A percentile compares a stretch with the other conserved stretches of the same genome.
Evolutionary conservation across 2,888 invertebrate genomes (phyloP).

Genomic region (Tolmerus cingulatus): DNA sequence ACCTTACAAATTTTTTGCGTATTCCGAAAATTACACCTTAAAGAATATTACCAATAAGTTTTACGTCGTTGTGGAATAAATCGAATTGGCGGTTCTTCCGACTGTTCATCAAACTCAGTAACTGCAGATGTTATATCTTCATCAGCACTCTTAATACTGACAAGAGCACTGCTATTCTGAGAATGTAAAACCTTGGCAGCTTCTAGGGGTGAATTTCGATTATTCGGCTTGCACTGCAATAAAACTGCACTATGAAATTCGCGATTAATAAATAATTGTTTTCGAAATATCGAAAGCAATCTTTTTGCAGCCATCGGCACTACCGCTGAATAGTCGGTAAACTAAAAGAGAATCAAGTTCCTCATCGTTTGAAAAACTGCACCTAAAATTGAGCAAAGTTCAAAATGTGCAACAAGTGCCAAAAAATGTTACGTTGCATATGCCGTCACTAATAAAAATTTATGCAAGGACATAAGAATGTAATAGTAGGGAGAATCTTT

Average conservation of each 20-base stretch:
- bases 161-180: neutral
- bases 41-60: neutral
- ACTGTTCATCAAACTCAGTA: neutral
- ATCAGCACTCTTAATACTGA: neutral
- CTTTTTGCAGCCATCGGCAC: slow-evolving; percentile 18
- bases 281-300: slow-evolving; percentile 14
- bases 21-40: neutral
- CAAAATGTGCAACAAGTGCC: slow-evolving; percentile 5
- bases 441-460: neutral
- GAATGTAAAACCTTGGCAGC: neutral
- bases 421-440: neutral
- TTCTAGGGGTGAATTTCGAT: neutral
- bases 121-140: neutral
- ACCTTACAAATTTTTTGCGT: no score
- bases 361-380: neutral
- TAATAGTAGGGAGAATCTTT: neutral
- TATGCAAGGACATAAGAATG: neutral
- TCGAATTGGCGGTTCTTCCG: neutral
- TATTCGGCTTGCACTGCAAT: neutral
- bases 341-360: neutral
- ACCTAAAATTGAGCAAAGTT: neutral
- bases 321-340: neutral
- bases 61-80: slow-evolving; percentile 5
- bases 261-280: slow-evolving; percentile 11
- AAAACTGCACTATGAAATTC: slow-evolving; percentile 8